Conservation (phyloP, 1,140 invertebrate genomes). For the Thaumetopoea pityocampa region DNA sequence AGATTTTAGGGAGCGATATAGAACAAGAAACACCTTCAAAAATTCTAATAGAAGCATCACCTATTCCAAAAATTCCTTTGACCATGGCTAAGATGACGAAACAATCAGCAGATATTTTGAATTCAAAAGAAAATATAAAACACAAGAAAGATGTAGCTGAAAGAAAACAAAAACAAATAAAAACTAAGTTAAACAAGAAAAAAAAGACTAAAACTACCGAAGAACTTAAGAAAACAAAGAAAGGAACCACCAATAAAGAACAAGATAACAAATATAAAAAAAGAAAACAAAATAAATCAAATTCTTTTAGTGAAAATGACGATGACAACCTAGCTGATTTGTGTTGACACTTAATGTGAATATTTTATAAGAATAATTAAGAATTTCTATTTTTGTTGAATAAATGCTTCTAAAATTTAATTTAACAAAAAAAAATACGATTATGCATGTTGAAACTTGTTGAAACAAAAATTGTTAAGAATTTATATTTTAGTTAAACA, state of each 20-base stretch:
- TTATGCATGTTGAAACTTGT: too few species aligned
- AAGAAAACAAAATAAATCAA: slow-evolving; percentile 28
- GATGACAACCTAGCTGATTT: too few species aligned
- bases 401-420: too few species aligned
- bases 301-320: too few species aligned
- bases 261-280: slow-evolving; percentile 17
- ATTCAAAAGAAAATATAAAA: slow-evolving; percentile 25
- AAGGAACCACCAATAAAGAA: slow-evolving; percentile 19
- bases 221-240: slow-evolving; percentile 13
- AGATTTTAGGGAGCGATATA: slow-evolving; percentile 15
- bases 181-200: slow-evolving; percentile 21
- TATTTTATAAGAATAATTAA: too few species aligned
- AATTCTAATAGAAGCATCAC: slow-evolving; percentile 28
- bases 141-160: slow-evolving; percentile 24
- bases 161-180: slow-evolving; percentile 16
- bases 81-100: slow-evolving; percentile 26
- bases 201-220: slow-evolving; percentile 14
- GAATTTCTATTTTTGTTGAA: too few species aligned
- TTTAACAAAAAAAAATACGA: too few species aligned
- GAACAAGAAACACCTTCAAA: slow-evolving; percentile 36
- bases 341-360: too few species aligned
- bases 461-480: too few species aligned
- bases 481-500: too few species aligned
- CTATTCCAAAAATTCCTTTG: slow-evolving; percentile 30
- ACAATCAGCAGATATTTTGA: slow-evolving; percentile 33